Conservation (phyloP, 2,113 vertebrate genomes). For the Gymnogyps californianus region DNA sequence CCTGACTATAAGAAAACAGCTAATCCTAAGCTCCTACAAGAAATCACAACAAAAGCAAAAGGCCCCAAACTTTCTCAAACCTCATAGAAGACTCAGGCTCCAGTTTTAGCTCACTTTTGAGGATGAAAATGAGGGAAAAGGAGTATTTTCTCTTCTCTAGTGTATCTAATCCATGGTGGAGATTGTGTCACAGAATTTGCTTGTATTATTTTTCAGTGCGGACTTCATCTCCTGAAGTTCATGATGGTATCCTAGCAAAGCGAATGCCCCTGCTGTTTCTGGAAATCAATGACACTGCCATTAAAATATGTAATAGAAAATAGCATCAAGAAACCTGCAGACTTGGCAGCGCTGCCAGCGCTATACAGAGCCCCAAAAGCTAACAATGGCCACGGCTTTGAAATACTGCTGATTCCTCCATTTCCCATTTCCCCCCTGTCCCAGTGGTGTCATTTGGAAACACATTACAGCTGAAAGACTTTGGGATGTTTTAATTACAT, state of each 20-base stretch:
- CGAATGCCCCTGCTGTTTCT: not conserved
- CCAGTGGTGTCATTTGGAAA: slow-evolving; percentile 75
- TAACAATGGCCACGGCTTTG: slow-evolving; percentile 59
- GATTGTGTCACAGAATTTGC: not conserved
- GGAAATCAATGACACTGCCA: not conserved
- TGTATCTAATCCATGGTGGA: not conserved
- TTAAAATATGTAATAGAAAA: not conserved
- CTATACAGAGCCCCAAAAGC: slow-evolving; percentile 8
- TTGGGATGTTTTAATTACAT: slow-evolving; percentile 83
- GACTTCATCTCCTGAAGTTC: not conserved
- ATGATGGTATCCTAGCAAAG: not conserved
- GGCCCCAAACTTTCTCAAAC: not conserved
- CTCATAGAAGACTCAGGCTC: not conserved
- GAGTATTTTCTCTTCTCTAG: not conserved
- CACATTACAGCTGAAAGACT: slow-evolving; percentile 75
- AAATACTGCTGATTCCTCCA: slow-evolving; percentile 70
- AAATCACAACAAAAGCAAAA: not conserved
- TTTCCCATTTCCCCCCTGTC: slow-evolving; percentile 50
- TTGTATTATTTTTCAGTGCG: not conserved
- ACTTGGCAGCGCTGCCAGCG: not conserved
- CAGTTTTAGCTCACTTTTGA: not conserved
- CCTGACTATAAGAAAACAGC: not conserved
- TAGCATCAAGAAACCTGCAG: not conserved
- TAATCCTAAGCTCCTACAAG: not conserved
- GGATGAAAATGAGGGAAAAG: not conserved